phyloP scores from a whole-genome alignment of 2,113 vertebrate genomes.

The Cichladusa arquata region DNA sequence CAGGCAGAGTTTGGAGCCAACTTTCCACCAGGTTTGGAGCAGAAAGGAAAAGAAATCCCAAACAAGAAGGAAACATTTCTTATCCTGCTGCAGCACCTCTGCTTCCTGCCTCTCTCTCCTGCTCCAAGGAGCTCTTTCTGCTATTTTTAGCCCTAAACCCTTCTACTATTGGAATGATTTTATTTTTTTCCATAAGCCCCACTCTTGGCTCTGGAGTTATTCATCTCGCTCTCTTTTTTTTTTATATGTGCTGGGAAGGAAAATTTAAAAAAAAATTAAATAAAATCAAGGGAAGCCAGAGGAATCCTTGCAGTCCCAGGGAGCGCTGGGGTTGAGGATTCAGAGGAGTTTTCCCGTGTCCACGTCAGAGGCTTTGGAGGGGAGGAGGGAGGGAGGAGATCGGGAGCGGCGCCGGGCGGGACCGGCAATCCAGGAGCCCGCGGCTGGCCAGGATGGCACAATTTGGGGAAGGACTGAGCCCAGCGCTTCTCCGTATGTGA shows the following conservation, averaged over 20 bases:
- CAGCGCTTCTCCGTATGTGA: conserved; percentile 6
- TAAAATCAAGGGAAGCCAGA: not conserved
- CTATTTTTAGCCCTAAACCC: not conserved
- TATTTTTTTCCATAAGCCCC: not conserved
- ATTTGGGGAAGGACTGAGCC: not conserved
- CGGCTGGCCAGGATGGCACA: not conserved
- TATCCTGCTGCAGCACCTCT: not conserved
- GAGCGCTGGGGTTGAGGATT: not conserved
- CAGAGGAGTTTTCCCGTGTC: not conserved
- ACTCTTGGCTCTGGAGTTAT: not conserved
- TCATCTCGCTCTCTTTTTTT: fast-evolving
- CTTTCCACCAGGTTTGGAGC: not conserved
- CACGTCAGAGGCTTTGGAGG: not conserved
- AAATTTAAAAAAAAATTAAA: not conserved
- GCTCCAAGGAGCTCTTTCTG: not conserved
- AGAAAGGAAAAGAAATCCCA: not conserved
- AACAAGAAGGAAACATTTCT: not conserved
- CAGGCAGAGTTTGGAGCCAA: not conserved
- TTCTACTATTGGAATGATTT: not conserved
- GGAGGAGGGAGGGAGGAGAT: not conserved
- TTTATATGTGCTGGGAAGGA: not conserved
- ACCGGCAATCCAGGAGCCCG: not conserved
- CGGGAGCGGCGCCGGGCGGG: not conserved
- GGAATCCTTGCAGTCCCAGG: fast-evolving
- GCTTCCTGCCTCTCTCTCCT: not conserved